Conservation (phyloP, 2,113 vertebrate genomes). For the Phalacrocorax pelagicus region DNA sequence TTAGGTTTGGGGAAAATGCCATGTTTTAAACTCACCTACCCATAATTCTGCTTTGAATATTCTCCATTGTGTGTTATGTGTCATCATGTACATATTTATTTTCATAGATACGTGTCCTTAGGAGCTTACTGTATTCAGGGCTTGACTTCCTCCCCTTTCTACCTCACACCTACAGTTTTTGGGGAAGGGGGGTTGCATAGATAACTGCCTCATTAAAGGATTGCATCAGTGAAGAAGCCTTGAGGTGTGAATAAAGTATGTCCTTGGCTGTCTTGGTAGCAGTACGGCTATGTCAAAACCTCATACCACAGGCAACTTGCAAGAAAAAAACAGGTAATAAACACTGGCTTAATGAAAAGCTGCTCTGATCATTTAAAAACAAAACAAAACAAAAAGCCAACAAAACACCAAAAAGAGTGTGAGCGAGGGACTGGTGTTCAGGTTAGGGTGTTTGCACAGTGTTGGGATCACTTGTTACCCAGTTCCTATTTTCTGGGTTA, state of each 20-base stretch:
- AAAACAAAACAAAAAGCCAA: too few relatives aligned
- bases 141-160: neutral
- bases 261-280: neutral
- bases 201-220: fast-evolving
- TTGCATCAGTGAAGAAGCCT: neutral
- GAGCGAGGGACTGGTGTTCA: neutral
- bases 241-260: neutral
- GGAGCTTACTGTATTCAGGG: neutral
- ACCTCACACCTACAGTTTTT: neutral
- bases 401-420: neutral
- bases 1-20: neutral
- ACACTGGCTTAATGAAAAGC: neutral
- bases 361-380: neutral
- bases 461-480: neutral
- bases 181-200: neutral
- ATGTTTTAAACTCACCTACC: neutral
- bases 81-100: neutral
- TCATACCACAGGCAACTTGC: neutral
- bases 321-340: neutral
- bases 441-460: fast-evolving
- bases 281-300: neutral
- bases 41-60: neutral
- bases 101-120: fast-evolving
- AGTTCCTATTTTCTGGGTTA: neutral
- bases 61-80: neutral